Conservation (phyloP, 1,140 invertebrate species). For the Zaprionus taronus region DNA sequence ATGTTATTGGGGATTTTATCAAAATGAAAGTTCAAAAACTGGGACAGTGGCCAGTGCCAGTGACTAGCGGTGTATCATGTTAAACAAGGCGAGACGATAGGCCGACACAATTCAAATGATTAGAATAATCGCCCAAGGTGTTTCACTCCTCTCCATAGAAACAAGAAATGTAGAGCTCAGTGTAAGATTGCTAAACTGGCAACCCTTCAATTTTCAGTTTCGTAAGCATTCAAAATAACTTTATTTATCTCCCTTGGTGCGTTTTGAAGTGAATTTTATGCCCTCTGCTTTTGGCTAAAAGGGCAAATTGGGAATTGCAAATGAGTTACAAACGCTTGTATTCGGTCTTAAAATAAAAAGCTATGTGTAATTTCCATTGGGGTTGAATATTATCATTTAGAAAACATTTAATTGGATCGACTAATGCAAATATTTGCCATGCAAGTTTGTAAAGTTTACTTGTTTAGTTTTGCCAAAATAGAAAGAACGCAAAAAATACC, state of each 20-base stretch:
- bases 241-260: constrained; percentile 55
- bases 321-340: constrained; percentile 11
- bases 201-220: constrained; percentile 48
- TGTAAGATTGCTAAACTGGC: constrained; percentile 21
- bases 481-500: background rate
- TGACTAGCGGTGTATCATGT: constrained; percentile 31
- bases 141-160: constrained; percentile 37
- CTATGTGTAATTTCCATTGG: background rate
- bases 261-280: constrained; percentile 56
- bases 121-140: constrained; percentile 74
- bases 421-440: background rate
- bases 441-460: background rate
- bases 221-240: constrained; percentile 29
- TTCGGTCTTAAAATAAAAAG: background rate
- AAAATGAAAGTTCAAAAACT: constrained; percentile 4
- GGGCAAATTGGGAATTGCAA: constrained; percentile 31
- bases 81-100: constrained; percentile 20
- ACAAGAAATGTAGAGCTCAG: constrained; percentile 1
- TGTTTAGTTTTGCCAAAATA: background rate
- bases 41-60: constrained; percentile 11
- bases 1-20: constrained; percentile 49
- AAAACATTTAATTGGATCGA: background rate
- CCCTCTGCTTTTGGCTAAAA: constrained; percentile 24
- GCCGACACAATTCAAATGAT: constrained; percentile 69
- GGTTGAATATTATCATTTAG: constrained; percentile 6